Percentiles rank a stretch among this genome's conserved stretches.
phyloP scores from a whole-genome alignment of 2,888 invertebrate species.

The Dasysyrphus tricinctus region DNA sequence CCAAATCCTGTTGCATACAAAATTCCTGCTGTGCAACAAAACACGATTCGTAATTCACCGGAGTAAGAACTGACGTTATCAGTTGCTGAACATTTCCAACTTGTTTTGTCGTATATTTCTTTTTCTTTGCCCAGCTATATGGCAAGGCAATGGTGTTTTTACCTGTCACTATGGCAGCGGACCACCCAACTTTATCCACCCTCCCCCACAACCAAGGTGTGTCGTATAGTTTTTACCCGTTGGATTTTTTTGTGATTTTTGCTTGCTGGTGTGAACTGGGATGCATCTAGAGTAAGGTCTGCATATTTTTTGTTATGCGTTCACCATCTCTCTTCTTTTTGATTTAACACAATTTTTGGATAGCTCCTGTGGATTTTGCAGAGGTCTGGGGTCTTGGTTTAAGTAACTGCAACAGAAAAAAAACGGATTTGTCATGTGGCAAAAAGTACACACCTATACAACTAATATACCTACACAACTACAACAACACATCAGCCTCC shows the following conservation, averaged over 20 bases:
- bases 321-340: conserved; percentile 56
- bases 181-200: conserved; percentile 1
- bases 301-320: conserved; percentile 54
- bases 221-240: conserved; percentile 9
- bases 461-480: neutral
- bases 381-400: conserved; percentile 21
- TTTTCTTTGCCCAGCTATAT: neutral
- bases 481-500: conserved; percentile 23
- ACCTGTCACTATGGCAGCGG: conserved; percentile 68
- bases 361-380: conserved; percentile 23
- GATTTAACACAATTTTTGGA: conserved; percentile 73
- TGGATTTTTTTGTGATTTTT: conserved; percentile 67
- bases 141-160: conserved; percentile 47
- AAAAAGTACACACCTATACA: conserved; percentile 59
- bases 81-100: conserved; percentile 73
- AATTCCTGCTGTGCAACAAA: conserved; percentile 66
- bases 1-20: conserved; percentile 66
- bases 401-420: conserved; percentile 25
- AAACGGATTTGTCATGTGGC: conserved; percentile 70
- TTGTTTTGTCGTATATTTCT: conserved; percentile 57
- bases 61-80: conserved; percentile 74
- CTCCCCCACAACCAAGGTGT: neutral
- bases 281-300: conserved; percentile 53
- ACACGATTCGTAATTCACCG: conserved; percentile 73
- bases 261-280: conserved; percentile 27